Evolutionary conservation across 1,140 invertebrate species (phyloP), one percentile per base, ranked within the genome.

Genomic region (Amyelois transitella): DNA sequence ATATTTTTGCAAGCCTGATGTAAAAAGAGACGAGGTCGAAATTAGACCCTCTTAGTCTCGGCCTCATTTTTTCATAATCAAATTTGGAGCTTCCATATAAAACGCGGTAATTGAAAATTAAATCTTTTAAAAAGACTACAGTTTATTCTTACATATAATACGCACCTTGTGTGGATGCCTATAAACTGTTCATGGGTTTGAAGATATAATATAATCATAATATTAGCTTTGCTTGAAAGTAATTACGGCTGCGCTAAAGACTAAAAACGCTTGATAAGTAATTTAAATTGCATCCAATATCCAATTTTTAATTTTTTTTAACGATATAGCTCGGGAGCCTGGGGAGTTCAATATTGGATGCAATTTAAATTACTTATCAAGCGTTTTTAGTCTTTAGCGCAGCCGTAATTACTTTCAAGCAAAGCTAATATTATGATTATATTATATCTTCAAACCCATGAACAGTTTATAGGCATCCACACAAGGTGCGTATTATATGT

Each of bases 31-130:
- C 66, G 62, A 66, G 62, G 60, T 64, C 60, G 60, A 74, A 72
- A 74, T 72, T 72, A 72, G 62, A 67, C 53, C 56, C 69, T 65
- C 58, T 65, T 62, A 65, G 50, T 68, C 57, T 56, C 58, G 45
- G 20, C 60, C 66, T 70, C 57, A 60, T 69, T 75, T 76, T 70
- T 62, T 66, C 51, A 48, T 75, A 73, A 73, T 75, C 67, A 70
- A 72, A 77, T 75, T 77, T 72, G 57, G 50, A 54, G 44, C 57
- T 48, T 53, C 43, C 45, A 57, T 60, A 58, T 51, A 61, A 60
- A 60, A 50, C 43, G 50, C 43, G 58, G 49, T 53, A 25, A 58
- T n/a, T n/a, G n/a, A n/a, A n/a, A n/a, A n/a, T n/a, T n/a, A n/a
- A n/a, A n/a, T n/a, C n/a, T n/a, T n/a, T n/a, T n/a, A n/a, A n/a